A percentile compares a stretch with the other conserved stretches of the same genome.
These are phyloP conservation scores for Drosophila ercepeae DNA, from an alignment of 1,140 invertebrate species.

Conservation along the genomic window DNA sequence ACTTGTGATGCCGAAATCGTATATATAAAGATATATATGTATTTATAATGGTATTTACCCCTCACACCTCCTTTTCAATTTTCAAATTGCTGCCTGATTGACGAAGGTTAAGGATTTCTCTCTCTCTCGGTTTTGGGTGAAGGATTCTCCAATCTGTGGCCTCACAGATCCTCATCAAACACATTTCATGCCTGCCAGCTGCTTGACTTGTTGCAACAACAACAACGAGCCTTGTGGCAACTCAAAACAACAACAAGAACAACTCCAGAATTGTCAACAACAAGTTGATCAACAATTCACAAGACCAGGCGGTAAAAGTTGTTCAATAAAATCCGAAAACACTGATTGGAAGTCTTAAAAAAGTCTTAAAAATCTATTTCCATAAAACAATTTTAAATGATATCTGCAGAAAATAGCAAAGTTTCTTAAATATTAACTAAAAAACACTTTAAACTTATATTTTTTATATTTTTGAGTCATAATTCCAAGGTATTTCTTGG, in stretches of 20 bases:
- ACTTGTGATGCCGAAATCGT: slow-evolving; percentile 40
- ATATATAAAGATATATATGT: background rate
- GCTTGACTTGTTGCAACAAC: slow-evolving; percentile 33
- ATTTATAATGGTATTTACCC: background rate
- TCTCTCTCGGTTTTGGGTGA: background rate
- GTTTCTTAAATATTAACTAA: too few species aligned
- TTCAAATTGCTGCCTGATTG: slow-evolving; percentile 51
- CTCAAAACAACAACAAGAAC: slow-evolving; percentile 1
- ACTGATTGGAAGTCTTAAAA: slow-evolving; percentile 18
- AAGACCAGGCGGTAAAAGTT: slow-evolving; percentile 43
- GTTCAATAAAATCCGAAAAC: slow-evolving; percentile 13
- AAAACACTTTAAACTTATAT: too few species aligned
- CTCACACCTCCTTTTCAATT: slow-evolving; percentile 15
- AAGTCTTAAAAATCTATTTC: background rate
- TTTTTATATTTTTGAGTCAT: too few species aligned
- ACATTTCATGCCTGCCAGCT: slow-evolving; percentile 59
- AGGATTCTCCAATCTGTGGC: slow-evolving; percentile 35
- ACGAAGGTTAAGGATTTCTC: slow-evolving; percentile 56
- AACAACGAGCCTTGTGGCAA: slow-evolving; percentile 2
- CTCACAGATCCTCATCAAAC: slow-evolving; percentile 68
- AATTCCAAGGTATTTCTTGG: too few species aligned
- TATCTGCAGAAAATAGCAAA: too few species aligned
- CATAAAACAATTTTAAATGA: too few species aligned
- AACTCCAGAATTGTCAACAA: slow-evolving; percentile 42
- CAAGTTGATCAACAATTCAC: slow-evolving; percentile 31